Percentiles rank a stretch among this genome's conserved stretches.
These are phyloP conservation scores for Rhinoraja longicauda DNA, from an alignment of 2,797 vertebrate genomes.

Conservation along the genomic window DNA sequence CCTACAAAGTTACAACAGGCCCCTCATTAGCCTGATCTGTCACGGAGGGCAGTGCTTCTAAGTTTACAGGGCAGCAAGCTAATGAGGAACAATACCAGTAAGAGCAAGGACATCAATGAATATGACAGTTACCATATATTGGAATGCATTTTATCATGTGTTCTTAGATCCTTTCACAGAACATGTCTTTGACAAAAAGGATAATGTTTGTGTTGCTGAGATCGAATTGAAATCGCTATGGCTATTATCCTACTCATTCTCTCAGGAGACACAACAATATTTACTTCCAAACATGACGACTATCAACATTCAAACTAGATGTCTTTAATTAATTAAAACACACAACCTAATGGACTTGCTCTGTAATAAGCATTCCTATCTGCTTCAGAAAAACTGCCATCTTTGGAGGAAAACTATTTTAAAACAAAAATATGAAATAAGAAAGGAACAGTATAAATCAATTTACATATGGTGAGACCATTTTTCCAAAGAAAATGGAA, in stretches of 20 bases:
- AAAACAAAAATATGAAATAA: neutral
- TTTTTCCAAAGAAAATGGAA: neutral
- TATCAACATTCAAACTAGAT: neutral
- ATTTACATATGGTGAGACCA: neutral
- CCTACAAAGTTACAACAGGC: constrained; percentile 43
- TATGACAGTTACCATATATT: constrained; percentile 44
- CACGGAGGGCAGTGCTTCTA: constrained; percentile 44
- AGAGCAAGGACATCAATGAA: constrained; percentile 45
- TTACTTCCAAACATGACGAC: neutral
- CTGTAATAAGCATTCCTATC: neutral
- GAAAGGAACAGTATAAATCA: neutral
- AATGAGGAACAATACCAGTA: constrained; percentile 50
- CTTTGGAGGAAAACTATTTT: neutral
- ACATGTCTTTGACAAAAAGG: constrained; percentile 35
- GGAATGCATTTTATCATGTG: neutral
- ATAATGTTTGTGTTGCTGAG: neutral
- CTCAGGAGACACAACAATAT: neutral
- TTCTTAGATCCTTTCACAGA: constrained; percentile 38
- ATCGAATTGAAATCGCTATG: constrained; percentile 29
- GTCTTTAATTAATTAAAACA: neutral
- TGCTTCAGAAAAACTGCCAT: neutral
- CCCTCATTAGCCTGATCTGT: constrained; percentile 49
- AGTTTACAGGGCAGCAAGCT: constrained; percentile 45
- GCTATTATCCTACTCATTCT: neutral
- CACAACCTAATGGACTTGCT: neutral